phyloP scores from a whole-genome alignment of 2,113 vertebrate genomes.

The Tupaia tana region DNA sequence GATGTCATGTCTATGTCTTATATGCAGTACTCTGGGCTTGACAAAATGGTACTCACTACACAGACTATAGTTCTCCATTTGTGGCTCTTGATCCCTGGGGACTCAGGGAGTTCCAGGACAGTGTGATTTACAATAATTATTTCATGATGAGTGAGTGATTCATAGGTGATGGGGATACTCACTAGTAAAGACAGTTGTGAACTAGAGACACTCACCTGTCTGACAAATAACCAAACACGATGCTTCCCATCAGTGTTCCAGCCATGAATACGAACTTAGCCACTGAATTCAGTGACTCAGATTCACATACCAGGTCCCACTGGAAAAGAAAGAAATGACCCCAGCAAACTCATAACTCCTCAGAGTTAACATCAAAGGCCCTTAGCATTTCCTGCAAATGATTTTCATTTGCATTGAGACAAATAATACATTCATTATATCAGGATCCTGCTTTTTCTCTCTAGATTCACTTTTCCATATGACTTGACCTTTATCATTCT shows the following conservation, averaged over 20 bases:
- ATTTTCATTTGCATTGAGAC: no score
- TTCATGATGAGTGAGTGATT: neutral
- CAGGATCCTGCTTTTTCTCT: neutral
- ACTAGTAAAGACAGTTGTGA: neutral
- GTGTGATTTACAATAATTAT: neutral
- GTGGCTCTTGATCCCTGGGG: neutral
- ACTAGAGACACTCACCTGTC: conserved; percentile 62
- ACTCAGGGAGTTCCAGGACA: neutral
- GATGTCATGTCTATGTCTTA: neutral
- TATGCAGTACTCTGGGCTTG: neutral
- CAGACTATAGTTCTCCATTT: neutral
- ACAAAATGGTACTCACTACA: neutral
- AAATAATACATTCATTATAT: neutral
- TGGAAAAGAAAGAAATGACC: conserved; percentile 60
- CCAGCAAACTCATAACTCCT: neutral
- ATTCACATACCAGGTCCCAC: conserved; percentile 88
- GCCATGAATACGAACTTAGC: conserved; percentile 85
- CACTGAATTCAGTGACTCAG: conserved; percentile 81
- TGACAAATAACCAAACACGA: conserved; percentile 84
- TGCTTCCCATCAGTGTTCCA: conserved; percentile 85
- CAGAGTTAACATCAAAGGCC: neutral
- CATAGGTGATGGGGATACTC: neutral
- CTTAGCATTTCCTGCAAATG: neutral
- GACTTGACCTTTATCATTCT: neutral
- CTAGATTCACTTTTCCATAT: neutral